Conservation (phyloP, 2,888 invertebrate species). For the Trimorus sp. region DNA sequence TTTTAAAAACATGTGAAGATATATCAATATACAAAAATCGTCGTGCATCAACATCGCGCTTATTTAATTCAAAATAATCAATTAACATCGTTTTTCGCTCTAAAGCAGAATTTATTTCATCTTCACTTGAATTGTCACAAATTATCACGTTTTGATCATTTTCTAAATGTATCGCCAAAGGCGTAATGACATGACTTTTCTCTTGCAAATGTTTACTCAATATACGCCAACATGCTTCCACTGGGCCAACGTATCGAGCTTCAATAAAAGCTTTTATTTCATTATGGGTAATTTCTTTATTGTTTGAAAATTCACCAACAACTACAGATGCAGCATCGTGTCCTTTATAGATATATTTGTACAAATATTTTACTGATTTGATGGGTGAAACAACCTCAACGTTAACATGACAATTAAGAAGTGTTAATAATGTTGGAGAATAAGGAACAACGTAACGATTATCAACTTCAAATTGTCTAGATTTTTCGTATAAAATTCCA, state of each 20-base stretch:
- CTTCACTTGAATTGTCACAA: not conserved
- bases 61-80: not conserved
- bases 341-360: no score
- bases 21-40: not conserved
- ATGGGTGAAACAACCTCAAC: no score
- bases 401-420: no score
- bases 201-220: no score
- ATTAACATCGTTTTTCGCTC: no score
- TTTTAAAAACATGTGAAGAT: not conserved
- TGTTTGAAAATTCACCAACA: not conserved
- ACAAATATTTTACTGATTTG: no score
- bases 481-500: constrained; percentile 13
- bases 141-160: not conserved
- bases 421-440: constrained; percentile 50
- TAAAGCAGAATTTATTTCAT: not conserved
- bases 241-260: no score
- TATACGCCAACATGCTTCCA: no score
- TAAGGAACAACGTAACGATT: constrained; percentile 74
- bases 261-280: constrained; percentile 36
- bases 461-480: constrained; percentile 66
- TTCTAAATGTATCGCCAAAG: not conserved
- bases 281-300: constrained; percentile 60
- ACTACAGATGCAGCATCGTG: not conserved
- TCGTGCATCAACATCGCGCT: not conserved
- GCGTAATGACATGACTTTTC: constrained; percentile 67